Base-by-base conservation (phyloP, 2,113 vertebrate genomes). In the Psittacara wagleri region DNA sequence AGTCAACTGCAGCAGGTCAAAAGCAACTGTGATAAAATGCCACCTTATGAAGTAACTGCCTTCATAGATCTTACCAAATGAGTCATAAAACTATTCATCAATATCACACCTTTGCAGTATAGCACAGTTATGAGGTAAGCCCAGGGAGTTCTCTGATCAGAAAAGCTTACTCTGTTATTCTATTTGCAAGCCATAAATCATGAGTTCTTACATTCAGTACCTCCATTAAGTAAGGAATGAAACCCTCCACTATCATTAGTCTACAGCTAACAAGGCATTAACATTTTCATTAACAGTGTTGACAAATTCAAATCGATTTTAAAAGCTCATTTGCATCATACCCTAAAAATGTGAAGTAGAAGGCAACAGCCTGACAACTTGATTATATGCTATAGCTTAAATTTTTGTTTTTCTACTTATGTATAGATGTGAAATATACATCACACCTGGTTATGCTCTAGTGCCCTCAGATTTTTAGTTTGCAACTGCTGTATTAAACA, bases 31-130 rank as follows among this genome's bases (percentile, higher is more conserved):
- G 96, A 96, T 97, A 93, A 97, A 97, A 96, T 81, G 97, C 96
- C 97, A 97, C 97, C 96, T 92, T 54, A 90, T 90, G 95, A 94
- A 96, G 97, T 96, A 96, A 96, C 67, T 97, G 97, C 97, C 97
- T 97, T 44, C 94, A 87, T 52, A 90, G 95, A 96, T 97, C 94
- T 96, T 91, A 86, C 94, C 96, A 95, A 96, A 96, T 63, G 97
- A 98, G 95, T 95, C 97, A 69, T 69, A 90, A 97, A 98, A 43
- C 93, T 94, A 87, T 97, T 73, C 96, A 96, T 97, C 97, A 97
- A 96, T 96, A 94, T 28, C 97, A 59, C 94, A 61, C 64, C 91
- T 51, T 13, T 39, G 86, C 66, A 14, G 93, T 54, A 17, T 25
- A 25, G 95, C 79, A 28, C 83, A 13, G 93, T 88, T 77, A n/a